Base-by-base conservation (phyloP, 2,888 invertebrate species). In the Drosophila sordidapex region DNA sequence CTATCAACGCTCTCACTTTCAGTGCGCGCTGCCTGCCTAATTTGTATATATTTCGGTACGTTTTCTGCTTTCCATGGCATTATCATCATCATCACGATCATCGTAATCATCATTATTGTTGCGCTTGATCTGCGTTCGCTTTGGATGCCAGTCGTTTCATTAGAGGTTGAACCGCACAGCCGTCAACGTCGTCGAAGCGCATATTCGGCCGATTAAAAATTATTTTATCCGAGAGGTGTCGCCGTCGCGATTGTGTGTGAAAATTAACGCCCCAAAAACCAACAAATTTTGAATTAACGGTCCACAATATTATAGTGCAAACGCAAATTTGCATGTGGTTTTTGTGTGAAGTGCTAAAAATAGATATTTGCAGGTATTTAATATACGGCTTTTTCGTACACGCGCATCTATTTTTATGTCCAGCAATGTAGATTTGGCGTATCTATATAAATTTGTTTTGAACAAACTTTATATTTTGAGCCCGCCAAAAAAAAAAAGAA, bases 1-100 rank as follows among this genome's bases (percentile, higher is more conserved):
- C 25, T 18, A 7, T 48, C 31, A 27, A 27, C 57, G 83, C 83
- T 81, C 89, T 84, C 89, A 88, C 87, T 89, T 83, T 86, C 84
- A 81, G 81, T 79, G 76, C 52, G 60, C 46, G 43, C 43, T 46
- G 74, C 51, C 53, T 57, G 66, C 53, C 40, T 48, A 53, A 38
- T 68, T 65, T 65, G 64, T 71, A 63, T 65, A 69, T 81, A 67
- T 76, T 74, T 59, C 65, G 57, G 70, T 52, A 61, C 59, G 64
- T 69, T 72, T 67, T 60, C 51, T 68, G 83, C 76, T 79, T 85
- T 82, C 83, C 86, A 70, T 79, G 56, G 27, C 74, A 74, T 74
- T 81, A 65, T 65, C 60, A 69, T 81, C 53, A 36, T 60, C 36
- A 54, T 57, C 59, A 68, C 75, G 43, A 27, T 59, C 31, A 21